phyloP scores from a whole-genome alignment of 2,797 vertebrate species.

The Urocyon cinereoargenteus region DNA sequence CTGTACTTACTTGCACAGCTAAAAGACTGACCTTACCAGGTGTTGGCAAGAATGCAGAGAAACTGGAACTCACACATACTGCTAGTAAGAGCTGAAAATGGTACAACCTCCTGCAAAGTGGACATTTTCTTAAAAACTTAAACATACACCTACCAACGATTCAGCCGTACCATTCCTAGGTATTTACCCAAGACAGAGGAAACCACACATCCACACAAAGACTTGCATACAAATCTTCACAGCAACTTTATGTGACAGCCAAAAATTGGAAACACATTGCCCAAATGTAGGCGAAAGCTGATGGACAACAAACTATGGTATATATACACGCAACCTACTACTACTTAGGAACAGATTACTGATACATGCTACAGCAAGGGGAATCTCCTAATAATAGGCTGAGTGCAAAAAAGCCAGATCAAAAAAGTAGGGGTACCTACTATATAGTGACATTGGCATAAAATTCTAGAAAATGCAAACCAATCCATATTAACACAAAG shows the following conservation, averaged over 20 bases:
- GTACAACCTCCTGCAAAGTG: background rate
- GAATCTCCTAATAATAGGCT: constrained; percentile 13
- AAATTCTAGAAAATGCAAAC: constrained; percentile 38
- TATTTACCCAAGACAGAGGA: background rate
- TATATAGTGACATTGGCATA: background rate
- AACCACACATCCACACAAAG: background rate
- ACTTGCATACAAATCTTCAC: background rate
- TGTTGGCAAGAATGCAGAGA: background rate
- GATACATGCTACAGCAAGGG: background rate
- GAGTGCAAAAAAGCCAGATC: background rate
- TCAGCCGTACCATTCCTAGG: background rate
- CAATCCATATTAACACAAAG: background rate
- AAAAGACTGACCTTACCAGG: background rate
- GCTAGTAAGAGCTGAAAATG: background rate
- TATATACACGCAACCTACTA: background rate
- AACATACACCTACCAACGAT: background rate
- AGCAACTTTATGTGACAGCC: background rate
- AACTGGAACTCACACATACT: background rate
- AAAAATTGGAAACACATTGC: background rate
- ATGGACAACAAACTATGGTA: background rate
- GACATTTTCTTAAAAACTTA: constrained; percentile 1
- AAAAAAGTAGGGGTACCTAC: background rate
- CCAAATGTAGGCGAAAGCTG: background rate
- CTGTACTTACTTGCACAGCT: background rate
- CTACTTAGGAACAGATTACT: background rate